These are phyloP conservation scores for Athene cunicularia DNA, from an alignment of 2,113 vertebrate species.

Conservation along the genomic window DNA sequence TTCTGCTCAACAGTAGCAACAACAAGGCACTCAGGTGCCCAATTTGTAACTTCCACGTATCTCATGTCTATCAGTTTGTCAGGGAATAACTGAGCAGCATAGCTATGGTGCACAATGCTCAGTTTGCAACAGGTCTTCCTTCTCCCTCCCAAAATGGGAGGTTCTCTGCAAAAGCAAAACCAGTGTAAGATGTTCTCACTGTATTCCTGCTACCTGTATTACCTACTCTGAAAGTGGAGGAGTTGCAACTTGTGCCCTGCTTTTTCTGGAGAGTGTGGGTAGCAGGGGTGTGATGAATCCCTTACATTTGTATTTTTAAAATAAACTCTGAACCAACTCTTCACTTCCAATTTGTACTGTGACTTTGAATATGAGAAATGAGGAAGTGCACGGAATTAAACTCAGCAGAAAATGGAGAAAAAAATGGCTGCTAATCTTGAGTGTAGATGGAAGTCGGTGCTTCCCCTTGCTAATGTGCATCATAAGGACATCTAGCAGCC, in stretches of 20 bases:
- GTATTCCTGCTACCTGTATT: background rate
- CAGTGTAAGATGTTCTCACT: background rate
- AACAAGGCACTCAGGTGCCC: background rate
- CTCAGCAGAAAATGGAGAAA: background rate
- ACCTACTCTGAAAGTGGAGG: background rate
- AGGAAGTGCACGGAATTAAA: background rate
- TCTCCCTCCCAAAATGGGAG: background rate
- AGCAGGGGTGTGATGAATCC: background rate
- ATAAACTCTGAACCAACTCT: background rate
- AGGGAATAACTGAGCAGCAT: background rate
- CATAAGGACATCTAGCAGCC: background rate
- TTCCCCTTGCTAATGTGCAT: background rate
- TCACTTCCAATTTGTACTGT: background rate
- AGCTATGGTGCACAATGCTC: background rate
- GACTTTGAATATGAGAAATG: background rate
- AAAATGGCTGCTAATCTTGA: background rate
- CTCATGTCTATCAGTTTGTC: background rate
- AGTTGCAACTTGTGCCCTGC: too few relatives aligned
- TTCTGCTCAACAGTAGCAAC: background rate
- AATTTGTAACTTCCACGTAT: accelerated
- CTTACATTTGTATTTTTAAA: background rate
- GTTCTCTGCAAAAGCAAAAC: background rate
- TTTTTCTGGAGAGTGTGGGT: too few relatives aligned
- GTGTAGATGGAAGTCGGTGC: background rate
- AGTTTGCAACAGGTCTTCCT: background rate